A percentile compares a stretch with the other conserved stretches of the same genome.
These are phyloP conservation scores for Cheilosia vulpina DNA, from an alignment of 2,888 invertebrate genomes.

Conservation along the genomic window DNA sequence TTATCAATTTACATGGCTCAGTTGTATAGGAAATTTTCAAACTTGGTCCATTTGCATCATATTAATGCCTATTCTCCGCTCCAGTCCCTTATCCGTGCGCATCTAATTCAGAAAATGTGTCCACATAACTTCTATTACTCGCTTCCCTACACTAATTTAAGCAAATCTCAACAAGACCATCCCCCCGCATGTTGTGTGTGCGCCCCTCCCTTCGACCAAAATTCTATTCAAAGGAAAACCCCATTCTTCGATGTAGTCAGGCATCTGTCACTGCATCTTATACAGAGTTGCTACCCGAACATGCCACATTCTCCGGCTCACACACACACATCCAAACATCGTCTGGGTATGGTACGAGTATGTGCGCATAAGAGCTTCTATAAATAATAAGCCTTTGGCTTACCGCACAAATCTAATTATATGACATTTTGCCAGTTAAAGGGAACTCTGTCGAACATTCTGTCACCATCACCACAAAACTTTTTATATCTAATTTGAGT, in stretches of 20 bases:
- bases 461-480: conserved; percentile 51
- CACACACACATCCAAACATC: neutral
- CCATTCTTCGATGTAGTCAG: conserved; percentile 47
- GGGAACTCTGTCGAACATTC: conserved; percentile 61
- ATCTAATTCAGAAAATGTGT: conserved; percentile 30
- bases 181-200: neutral
- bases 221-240: conserved; percentile 46
- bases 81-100: neutral
- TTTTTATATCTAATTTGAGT: conserved; percentile 68
- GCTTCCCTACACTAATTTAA: conserved; percentile 52
- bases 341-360: neutral
- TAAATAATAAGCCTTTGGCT: conserved; percentile 61
- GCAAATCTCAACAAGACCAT: conserved; percentile 47
- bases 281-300: conserved; percentile 23
- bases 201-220: conserved; percentile 17
- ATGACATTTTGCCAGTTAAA: conserved; percentile 69
- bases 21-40: conserved; percentile 54
- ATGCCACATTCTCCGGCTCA: conserved; percentile 22
- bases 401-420: conserved; percentile 70
- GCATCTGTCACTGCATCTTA: conserved; percentile 37
- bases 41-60: conserved; percentile 42
- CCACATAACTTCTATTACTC: conserved; percentile 57
- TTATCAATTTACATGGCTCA: conserved; percentile 46
- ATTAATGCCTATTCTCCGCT: conserved; percentile 8
- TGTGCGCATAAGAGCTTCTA: conserved; percentile 15